Conservation (phyloP, 2,888 invertebrate species). For the Eupithecia exiguata region DNA sequence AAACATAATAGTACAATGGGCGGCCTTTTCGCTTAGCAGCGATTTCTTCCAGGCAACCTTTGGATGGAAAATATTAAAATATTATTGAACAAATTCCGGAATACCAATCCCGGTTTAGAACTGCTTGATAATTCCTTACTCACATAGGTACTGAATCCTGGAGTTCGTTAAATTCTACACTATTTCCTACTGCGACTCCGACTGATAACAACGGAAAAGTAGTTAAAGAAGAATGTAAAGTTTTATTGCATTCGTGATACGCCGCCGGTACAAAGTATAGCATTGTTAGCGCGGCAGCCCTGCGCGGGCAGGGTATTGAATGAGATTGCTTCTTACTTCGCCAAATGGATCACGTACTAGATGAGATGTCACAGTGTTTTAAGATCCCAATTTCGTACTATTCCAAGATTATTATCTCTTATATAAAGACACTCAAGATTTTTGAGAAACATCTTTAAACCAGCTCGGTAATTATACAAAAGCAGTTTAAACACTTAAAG, state of each 20-base stretch:
- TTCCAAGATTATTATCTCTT: conserved; percentile 64
- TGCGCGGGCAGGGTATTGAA: conserved; percentile 77
- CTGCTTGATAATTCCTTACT: background rate
- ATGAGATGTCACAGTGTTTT: conserved; percentile 85
- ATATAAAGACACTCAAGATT: conserved; percentile 29
- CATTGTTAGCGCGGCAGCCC: conserved; percentile 73
- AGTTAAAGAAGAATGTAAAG: conserved; percentile 81
- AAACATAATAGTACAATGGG: too few species aligned
- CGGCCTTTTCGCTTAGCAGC: too few species aligned
- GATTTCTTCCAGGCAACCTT: too few species aligned
- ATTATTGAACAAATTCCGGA: background rate
- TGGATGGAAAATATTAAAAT: too few species aligned
- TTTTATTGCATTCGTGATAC: conserved; percentile 79
- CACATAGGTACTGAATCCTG: background rate
- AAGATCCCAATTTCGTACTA: conserved; percentile 81
- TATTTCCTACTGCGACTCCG: conserved; percentile 48
- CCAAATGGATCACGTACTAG: conserved; percentile 85
- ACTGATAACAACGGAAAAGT: conserved; percentile 74
- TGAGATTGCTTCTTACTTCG: conserved; percentile 85
- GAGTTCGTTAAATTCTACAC: conserved; percentile 17
- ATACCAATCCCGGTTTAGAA: background rate
- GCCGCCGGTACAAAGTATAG: conserved; percentile 72
- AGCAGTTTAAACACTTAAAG: conserved; percentile 37
- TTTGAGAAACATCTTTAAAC: background rate
- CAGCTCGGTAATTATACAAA: conserved; percentile 35